A percentile compares a stretch with the other conserved stretches of the same genome.
Conservation (phyloP, 1,140 invertebrate genomes). For the Drosophila funebris region DNA sequence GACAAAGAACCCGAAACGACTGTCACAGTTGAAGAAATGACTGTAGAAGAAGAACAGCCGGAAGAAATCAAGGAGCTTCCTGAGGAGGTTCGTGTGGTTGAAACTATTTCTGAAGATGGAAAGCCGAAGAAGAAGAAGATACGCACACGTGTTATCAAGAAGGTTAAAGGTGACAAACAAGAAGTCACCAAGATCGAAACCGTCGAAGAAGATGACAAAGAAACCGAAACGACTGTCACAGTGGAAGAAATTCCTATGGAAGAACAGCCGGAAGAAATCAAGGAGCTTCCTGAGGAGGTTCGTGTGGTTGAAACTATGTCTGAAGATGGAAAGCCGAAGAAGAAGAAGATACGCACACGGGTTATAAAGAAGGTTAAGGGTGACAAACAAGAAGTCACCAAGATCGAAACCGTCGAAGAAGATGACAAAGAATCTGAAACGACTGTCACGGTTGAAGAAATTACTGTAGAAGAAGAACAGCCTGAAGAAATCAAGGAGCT, state of each 20-base stretch:
- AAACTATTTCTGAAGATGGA: slow-evolving; percentile 81
- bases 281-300: slow-evolving; percentile 73
- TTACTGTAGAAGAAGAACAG: slow-evolving; percentile 30
- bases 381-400: slow-evolving; percentile 82
- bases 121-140: slow-evolving; percentile 75
- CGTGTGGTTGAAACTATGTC: slow-evolving; percentile 74
- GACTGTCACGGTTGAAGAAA: slow-evolving; percentile 34
- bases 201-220: slow-evolving; percentile 84
- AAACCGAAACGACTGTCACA: slow-evolving; percentile 56
- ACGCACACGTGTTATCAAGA: slow-evolving; percentile 80
- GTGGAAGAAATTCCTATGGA: slow-evolving; percentile 45
- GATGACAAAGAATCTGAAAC: slow-evolving; percentile 72
- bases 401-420: slow-evolving; percentile 84
- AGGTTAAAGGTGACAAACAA: slow-evolving; percentile 38
- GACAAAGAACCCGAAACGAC: slow-evolving; percentile 15
- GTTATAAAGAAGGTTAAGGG: slow-evolving; percentile 82
- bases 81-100: slow-evolving; percentile 76
- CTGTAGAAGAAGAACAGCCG: slow-evolving; percentile 10
- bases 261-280: slow-evolving; percentile 57
- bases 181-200: slow-evolving; percentile 84
- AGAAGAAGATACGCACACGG: slow-evolving; percentile 71
- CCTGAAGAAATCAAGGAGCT: slow-evolving; percentile 67
- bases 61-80: slow-evolving; percentile 50
- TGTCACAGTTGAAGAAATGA: slow-evolving; percentile 3
- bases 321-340: slow-evolving; percentile 58